phyloP scores from a whole-genome alignment of 92 coral and sea anemone genomes.

The Siderastrea siderea region DNA sequence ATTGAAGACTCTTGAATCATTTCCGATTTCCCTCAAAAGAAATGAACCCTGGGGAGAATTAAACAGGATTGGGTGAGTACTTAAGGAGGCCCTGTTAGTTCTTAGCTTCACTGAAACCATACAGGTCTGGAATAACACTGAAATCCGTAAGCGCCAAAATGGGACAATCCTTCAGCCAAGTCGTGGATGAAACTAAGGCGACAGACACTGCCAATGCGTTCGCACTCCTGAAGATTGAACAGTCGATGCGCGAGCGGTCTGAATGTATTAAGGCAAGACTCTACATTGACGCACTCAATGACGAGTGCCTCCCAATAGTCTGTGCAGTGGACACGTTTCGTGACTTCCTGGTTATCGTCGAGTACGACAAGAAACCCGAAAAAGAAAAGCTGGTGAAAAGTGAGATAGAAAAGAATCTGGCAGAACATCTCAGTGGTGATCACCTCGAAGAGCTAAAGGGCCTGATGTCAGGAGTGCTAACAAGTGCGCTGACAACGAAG shows the following conservation, averaged over 20 bases:
- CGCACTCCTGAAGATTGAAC: background rate
- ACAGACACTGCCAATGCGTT: no score
- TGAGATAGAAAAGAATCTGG: background rate
- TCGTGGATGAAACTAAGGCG: no score
- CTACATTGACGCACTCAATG: constrained; percentile 31
- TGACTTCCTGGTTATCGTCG: background rate
- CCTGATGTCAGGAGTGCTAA: background rate
- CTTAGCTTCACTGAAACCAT: background rate
- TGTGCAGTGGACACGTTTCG: constrained; percentile 28
- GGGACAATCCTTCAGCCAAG: constrained; percentile 16
- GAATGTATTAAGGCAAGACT: background rate
- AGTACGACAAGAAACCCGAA: no score
- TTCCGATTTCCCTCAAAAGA: background rate
- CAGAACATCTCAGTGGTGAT: background rate
- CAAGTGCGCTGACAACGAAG: background rate
- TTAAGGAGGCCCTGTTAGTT: constrained; percentile 1
- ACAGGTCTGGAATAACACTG: no score
- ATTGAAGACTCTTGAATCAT: background rate
- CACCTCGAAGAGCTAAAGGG: background rate
- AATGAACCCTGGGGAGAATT: background rate
- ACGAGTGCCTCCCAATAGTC: constrained; percentile 28
- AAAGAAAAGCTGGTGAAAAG: no score
- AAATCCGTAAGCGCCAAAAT: background rate
- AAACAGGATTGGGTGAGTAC: background rate
- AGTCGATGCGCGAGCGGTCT: background rate